phyloP scores from a whole-genome alignment of 2,113 vertebrate species.

The Pitta sordida region DNA sequence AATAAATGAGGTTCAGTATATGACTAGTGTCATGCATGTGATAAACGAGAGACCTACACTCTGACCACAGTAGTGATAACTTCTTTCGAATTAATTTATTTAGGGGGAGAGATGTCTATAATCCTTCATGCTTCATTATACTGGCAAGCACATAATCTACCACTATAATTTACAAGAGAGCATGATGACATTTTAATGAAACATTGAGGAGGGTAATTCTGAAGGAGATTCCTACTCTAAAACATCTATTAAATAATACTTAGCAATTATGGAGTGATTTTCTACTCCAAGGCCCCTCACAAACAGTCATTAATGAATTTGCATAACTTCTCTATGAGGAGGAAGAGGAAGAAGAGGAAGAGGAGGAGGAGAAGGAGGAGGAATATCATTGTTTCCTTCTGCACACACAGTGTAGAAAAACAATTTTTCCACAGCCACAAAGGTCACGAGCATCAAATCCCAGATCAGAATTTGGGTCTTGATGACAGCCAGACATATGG shows the following conservation, averaged over 20 bases:
- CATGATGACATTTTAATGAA: conserved; percentile 60
- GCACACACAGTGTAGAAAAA: background rate
- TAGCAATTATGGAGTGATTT: conserved; percentile 52
- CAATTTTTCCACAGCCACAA: background rate
- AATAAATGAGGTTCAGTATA: background rate
- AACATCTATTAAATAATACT: conserved; percentile 55
- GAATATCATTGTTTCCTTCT: background rate
- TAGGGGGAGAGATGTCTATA: background rate
- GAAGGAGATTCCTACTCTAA: conserved; percentile 34
- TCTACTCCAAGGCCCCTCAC: conserved; percentile 53
- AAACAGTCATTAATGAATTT: conserved; percentile 52
- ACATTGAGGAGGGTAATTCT: conserved; percentile 43
- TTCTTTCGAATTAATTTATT: conserved; percentile 35
- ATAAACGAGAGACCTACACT: background rate
- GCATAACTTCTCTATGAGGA: background rate
- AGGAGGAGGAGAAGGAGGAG: background rate
- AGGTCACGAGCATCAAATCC: background rate
- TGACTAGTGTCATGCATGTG: background rate
- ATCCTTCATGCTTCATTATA: conserved; percentile 38
- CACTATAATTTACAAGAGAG: conserved; percentile 33
- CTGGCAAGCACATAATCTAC: conserved; percentile 2
- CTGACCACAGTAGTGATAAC: background rate
- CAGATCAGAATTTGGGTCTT: background rate
- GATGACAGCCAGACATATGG: background rate
- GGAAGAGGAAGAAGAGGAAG: background rate